Percentiles rank a stretch among this genome's conserved stretches.
Evolutionary conservation across 2,888 invertebrate species (phyloP).

Genomic region (Limnephilus auricula): DNA sequence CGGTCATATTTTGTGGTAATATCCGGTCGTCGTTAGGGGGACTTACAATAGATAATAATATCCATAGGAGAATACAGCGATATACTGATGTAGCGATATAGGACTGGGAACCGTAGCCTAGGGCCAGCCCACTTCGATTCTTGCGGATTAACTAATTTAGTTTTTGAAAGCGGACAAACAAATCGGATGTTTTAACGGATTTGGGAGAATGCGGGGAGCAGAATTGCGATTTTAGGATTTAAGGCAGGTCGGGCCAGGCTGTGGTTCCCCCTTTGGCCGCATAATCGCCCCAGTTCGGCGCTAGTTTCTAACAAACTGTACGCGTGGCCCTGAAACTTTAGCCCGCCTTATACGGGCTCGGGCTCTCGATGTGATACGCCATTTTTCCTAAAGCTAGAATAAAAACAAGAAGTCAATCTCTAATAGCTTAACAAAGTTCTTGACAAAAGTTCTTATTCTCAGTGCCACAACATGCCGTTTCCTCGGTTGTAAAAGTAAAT

Average conservation of each 20-base stretch:
- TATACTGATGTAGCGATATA: neutral
- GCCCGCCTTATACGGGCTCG: neutral
- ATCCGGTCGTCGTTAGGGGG: neutral
- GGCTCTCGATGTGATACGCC: neutral
- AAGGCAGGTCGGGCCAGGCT: conserved; percentile 45
- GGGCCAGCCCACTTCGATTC: conserved; percentile 49
- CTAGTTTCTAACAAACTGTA: conserved; percentile 15
- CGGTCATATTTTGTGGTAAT: conserved; percentile 41
- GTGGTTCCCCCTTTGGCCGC: conserved; percentile 37
- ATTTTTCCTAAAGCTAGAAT: conserved; percentile 15
- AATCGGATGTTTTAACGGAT: conserved; percentile 55
- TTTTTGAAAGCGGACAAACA: conserved; percentile 63
- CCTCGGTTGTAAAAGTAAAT: neutral
- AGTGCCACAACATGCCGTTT: conserved; percentile 2
- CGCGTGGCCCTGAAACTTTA: conserved; percentile 26
- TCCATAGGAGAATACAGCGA: neutral
- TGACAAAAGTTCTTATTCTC: neutral
- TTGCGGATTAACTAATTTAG: conserved; percentile 60
- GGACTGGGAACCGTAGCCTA: neutral
- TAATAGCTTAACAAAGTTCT: neutral
- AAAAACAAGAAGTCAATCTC: conserved; percentile 2
- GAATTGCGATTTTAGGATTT: conserved; percentile 58
- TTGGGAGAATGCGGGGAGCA: conserved; percentile 51
- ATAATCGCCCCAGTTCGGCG: conserved; percentile 41
- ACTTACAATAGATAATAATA: neutral